Percentiles rank a stretch among this genome's conserved stretches.
Evolutionary conservation across 2,113 vertebrate species (phyloP).

Genomic region (Anthoscopus minutus): DNA sequence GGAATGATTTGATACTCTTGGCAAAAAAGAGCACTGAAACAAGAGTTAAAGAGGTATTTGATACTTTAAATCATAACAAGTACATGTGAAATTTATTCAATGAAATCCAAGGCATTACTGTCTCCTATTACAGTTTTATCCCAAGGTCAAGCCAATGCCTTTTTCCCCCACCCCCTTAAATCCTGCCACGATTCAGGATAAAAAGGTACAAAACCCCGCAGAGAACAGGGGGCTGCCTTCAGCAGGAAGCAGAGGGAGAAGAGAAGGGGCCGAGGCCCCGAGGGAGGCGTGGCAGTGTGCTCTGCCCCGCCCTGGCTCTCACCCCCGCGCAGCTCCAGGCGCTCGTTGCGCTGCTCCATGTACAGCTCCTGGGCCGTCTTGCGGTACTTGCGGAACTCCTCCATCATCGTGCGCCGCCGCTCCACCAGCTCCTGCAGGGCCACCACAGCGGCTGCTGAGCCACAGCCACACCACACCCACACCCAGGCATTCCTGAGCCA

Average conservation of each 20-base stretch:
- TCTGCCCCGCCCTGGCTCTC: not conserved
- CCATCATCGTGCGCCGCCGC: constrained; percentile 92
- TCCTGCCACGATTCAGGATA: not conserved
- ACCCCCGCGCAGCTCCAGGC: constrained; percentile 93
- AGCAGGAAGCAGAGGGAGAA: not conserved
- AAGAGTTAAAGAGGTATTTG: not conserved
- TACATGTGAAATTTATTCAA: not conserved
- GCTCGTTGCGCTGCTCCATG: constrained; percentile 83
- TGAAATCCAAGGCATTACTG: not conserved
- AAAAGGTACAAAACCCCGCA: not conserved
- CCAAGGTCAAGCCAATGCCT: not conserved
- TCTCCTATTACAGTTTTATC: not conserved
- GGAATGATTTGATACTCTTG: not conserved
- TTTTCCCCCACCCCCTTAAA: accelerated
- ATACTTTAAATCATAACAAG: not conserved
- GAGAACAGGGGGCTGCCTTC: not conserved
- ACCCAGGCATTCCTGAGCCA: accelerated
- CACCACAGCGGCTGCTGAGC: not conserved
- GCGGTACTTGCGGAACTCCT: constrained; percentile 89
- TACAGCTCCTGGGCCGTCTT: constrained; percentile 80
- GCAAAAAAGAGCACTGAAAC: not conserved
- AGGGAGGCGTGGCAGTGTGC: accelerated
- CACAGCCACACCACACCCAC: not conserved
- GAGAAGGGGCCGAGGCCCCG: not conserved
- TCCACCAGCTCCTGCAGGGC: constrained; percentile 75